Evolutionary conservation across 2,113 vertebrate genomes (phyloP).

Genomic region (Oxyruncus cristatus): DNA sequence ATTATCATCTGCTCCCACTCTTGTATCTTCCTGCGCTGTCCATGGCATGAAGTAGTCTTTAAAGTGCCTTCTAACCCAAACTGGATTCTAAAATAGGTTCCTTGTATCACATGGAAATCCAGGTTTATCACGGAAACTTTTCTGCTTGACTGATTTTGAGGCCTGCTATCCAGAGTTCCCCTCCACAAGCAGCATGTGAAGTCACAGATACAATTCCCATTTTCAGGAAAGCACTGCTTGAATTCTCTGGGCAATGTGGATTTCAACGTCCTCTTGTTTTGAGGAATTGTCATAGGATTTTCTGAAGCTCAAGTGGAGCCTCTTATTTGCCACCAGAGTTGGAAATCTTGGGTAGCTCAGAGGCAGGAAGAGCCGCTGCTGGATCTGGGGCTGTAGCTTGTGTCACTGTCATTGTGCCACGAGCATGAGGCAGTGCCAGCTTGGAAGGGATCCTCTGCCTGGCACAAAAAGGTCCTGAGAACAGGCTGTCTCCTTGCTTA

Average conservation of each 20-base stretch:
- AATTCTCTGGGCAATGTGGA: neutral
- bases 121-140: neutral
- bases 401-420: neutral
- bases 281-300: neutral
- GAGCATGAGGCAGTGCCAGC: neutral
- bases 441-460: neutral
- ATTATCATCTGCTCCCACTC: neutral
- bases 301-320: neutral
- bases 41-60: neutral
- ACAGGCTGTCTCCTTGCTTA: neutral
- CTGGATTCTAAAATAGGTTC: neutral
- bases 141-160: neutral
- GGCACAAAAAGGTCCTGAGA: rapidly evolving
- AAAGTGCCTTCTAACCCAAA: neutral
- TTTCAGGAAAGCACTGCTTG: neutral
- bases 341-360: neutral
- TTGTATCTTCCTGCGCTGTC: neutral
- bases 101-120: neutral
- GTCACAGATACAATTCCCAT: neutral
- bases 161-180: neutral
- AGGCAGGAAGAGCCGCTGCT: neutral
- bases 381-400: neutral
- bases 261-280: neutral
- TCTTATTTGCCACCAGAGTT: neutral
- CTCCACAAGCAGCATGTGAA: neutral